phyloP scores from a whole-genome alignment of 2,797 vertebrate species.

The Epinephelus awoara region DNA sequence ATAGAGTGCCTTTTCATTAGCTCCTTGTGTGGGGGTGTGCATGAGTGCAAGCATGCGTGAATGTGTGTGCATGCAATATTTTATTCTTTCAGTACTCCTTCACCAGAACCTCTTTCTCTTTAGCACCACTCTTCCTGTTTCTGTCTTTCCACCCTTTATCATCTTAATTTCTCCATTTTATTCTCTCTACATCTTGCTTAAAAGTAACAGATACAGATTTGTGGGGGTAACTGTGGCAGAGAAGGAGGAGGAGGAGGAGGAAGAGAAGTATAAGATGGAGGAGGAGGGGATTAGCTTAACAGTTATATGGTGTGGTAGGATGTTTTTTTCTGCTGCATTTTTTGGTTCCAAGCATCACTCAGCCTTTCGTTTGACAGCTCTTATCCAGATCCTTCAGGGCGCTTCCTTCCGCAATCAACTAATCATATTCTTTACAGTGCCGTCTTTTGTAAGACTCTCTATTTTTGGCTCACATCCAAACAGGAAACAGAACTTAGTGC shows the following conservation, averaged over 20 bases:
- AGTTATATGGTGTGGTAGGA: conserved; percentile 31
- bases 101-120: neutral
- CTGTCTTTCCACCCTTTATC: neutral
- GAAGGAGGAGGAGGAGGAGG: neutral
- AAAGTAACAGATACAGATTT: conserved; percentile 37
- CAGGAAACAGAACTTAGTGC: conserved; percentile 21
- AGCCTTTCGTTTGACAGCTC: conserved; percentile 38
- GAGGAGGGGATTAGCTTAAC: conserved; percentile 48
- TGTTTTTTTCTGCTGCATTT: conserved; percentile 4
- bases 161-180: conserved; percentile 7
- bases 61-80: conserved; percentile 26
- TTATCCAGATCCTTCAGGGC: conserved; percentile 49
- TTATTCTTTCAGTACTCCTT: conserved; percentile 14
- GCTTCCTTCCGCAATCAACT: conserved; percentile 62
- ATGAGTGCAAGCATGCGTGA: conserved; percentile 25
- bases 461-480: conserved; percentile 35
- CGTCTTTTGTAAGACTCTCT: conserved; percentile 28
- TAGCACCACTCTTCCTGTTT: neutral
- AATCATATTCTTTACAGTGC: conserved; percentile 57
- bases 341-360: conserved; percentile 37
- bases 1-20: conserved; percentile 47
- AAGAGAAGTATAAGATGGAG: conserved; percentile 20
- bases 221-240: conserved; percentile 29
- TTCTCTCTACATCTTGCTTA: conserved; percentile 21
- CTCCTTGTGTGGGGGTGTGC: conserved; percentile 33